Evolutionary conservation across 2,888 invertebrate species (phyloP).

Genomic region (Scaptomyza polygonia): DNA sequence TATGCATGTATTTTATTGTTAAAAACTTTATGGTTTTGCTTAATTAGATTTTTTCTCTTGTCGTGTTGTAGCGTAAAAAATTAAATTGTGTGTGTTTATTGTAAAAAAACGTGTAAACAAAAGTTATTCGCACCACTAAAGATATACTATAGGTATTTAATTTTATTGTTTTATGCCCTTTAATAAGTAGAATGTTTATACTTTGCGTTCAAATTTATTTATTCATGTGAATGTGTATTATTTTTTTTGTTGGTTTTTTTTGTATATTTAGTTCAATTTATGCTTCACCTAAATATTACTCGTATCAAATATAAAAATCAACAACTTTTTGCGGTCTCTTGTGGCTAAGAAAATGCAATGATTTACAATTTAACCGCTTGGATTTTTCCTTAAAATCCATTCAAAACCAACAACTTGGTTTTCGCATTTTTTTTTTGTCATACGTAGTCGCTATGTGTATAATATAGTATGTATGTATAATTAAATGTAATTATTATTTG

Average conservation of each 20-base stretch:
- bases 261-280: conserved; percentile 81
- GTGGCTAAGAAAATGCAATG: conserved; percentile 77
- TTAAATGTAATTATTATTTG: conserved; percentile 77
- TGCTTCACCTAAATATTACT: conserved; percentile 82
- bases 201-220: conserved; percentile 54
- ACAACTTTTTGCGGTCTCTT: conserved; percentile 82
- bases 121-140: conserved; percentile 57
- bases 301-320: conserved; percentile 85
- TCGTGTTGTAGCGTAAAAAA: conserved; percentile 16
- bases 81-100: conserved; percentile 43
- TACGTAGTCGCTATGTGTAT: conserved; percentile 76
- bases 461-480: conserved; percentile 69
- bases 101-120: conserved; percentile 79
- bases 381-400: conserved; percentile 11
- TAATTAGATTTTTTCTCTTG: conserved; percentile 34
- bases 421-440: conserved; percentile 37
- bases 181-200: conserved; percentile 51
- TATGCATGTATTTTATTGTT: conserved; percentile 53
- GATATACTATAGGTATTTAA: conserved; percentile 59
- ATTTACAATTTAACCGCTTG: conserved; percentile 53
- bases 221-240: conserved; percentile 45
- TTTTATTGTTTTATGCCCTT: conserved; percentile 77
- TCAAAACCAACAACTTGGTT: conserved; percentile 18
- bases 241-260: conserved; percentile 28
- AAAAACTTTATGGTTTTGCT: conserved; percentile 52